Base-by-base conservation (phyloP, 1,140 invertebrate genomes). In the Dendrolimus kikuchii region DNA sequence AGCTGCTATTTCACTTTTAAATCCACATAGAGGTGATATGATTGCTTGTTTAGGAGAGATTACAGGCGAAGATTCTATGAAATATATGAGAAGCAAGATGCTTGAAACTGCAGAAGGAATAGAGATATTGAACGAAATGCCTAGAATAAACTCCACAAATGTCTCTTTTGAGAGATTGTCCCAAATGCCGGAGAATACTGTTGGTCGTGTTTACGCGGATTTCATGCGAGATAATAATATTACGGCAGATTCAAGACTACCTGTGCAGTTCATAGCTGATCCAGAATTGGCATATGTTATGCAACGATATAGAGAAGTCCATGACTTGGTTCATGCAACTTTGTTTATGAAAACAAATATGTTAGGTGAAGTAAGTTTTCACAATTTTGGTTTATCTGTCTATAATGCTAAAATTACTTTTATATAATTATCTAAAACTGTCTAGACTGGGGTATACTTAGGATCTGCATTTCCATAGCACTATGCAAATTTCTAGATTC, bases 301-400 rank as follows among this genome's bases (percentile, higher is more conserved):
- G 94, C 96, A 98, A 85, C 89, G 98, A 45, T 99, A 99, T 81
- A 91, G 98, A 62, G 97, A 99, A 88, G 93, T 94, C 9, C 98
- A 99, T 81, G 98, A 99, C 88, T 89, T 99, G 50, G 92, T 96
- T 57, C 98, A 99, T 86, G 93, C 97, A 0, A 82, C 96, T 5
- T 89, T 99, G 39, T 91, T 92, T 53, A 98, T 98, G 95, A 96
- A 95, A 8, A 99, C 97, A 5, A 97, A 96, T 73, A 98, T 99
- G 96, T 87, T 98, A 5, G 95, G 96, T 73, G 90, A 91, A 75
- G 76, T 76, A 72, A 23, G 23, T 23, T 23, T n/a, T 23, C 23
- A 23, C 23, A 23, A 23, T 2, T 23, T 23, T 23, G 1, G 3
- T 23, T 23, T 23, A 23, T 23, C 3, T 23, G 23, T 23, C 23